Evolutionary conservation across 2,797 vertebrate genomes (phyloP).

Genomic region (Gymnothorax javanicus): DNA sequence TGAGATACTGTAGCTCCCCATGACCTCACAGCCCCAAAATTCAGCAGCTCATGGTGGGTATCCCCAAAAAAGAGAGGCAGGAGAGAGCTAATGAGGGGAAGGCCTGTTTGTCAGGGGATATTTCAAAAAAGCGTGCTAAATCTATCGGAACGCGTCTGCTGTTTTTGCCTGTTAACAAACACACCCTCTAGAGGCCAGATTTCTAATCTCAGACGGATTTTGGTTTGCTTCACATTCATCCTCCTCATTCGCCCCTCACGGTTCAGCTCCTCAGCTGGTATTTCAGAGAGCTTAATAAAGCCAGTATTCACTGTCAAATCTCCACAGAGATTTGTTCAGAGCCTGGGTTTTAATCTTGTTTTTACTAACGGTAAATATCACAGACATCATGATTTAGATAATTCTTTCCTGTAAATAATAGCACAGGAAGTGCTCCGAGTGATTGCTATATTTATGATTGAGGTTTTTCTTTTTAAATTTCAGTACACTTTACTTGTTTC

Average conservation of each 20-base stretch:
- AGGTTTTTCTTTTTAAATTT: not conserved
- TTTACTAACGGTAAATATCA: not conserved
- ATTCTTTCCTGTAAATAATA: not conserved
- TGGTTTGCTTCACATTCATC: not conserved
- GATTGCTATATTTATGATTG: not conserved
- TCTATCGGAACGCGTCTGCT: too few relatives aligned
- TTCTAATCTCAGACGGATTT: not conserved
- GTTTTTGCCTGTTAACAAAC: not conserved
- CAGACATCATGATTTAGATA: not conserved
- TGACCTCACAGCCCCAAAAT: constrained; percentile 50
- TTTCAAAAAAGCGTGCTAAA: not conserved
- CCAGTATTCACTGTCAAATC: not conserved
- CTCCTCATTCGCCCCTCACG: not conserved
- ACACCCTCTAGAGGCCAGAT: not conserved
- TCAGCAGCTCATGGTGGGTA: constrained; percentile 50
- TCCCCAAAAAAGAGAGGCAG: constrained; percentile 22
- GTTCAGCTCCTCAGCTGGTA: not conserved
- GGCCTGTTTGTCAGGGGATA: not conserved
- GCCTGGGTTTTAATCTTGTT: not conserved
- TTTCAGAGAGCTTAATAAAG: not conserved
- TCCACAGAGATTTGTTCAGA: not conserved
- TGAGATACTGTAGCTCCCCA: not conserved
- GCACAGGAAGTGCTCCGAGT: not conserved
- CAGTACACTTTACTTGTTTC: not conserved
- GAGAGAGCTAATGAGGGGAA: not conserved